Conservation (phyloP, 1,140 invertebrate genomes). For the Armadillidium nasatum region DNA sequence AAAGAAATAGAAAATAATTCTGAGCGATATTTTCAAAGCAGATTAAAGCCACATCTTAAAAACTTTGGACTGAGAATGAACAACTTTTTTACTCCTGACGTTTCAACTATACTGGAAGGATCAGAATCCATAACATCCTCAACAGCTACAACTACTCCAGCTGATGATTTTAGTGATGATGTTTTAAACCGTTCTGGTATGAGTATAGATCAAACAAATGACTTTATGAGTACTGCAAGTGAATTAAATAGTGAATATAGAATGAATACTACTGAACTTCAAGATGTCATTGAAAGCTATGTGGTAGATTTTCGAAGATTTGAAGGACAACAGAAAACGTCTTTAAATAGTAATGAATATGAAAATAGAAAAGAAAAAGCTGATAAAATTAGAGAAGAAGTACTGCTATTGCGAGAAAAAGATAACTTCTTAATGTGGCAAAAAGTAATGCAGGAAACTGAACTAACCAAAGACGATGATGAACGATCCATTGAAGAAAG, state of each 20-base stretch:
- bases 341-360: neutral
- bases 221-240: conserved; percentile 21
- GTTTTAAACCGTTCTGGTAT: neutral
- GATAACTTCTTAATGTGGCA: conserved; percentile 32
- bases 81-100: conserved; percentile 47
- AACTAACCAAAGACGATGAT: conserved; percentile 27
- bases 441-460: conserved; percentile 9
- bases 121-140: conserved; percentile 48
- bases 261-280: conserved; percentile 26
- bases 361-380: conserved; percentile 28
- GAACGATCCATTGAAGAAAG: conserved; percentile 24
- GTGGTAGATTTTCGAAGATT: conserved; percentile 36
- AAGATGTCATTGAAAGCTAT: conserved; percentile 39
- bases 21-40: neutral
- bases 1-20: neutral
- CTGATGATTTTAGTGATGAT: conserved; percentile 40
- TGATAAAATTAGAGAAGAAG: conserved; percentile 33
- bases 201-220: neutral
- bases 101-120: conserved; percentile 48
- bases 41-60: conserved; percentile 19
- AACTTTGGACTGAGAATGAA: conserved; percentile 46
- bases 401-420: conserved; percentile 22
- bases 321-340: conserved; percentile 27
- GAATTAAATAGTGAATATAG: conserved; percentile 32
- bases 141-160: conserved; percentile 41